phyloP scores from a whole-genome alignment of 2,797 vertebrate species.

The Tadarida brasiliensis region DNA sequence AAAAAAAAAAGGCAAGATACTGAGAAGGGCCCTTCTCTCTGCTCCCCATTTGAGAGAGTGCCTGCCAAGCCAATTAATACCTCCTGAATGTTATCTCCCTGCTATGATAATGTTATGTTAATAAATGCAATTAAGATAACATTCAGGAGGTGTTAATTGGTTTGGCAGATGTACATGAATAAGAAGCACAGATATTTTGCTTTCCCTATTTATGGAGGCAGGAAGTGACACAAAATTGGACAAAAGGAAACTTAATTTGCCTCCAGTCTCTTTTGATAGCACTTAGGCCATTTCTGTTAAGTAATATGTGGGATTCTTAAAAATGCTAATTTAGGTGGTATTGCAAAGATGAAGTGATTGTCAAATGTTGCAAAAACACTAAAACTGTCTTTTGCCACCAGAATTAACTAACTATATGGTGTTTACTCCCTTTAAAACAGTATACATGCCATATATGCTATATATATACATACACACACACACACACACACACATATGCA shows the following conservation, averaged over 20 bases:
- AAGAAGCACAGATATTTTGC: constrained; percentile 82
- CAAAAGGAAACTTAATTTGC: constrained; percentile 80
- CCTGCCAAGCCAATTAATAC: constrained; percentile 85
- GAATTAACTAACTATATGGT: constrained; percentile 62
- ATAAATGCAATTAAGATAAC: constrained; percentile 87
- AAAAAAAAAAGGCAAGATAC: constrained; percentile 52
- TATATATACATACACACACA: background rate
- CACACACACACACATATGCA: too few species aligned
- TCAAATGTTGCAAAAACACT: constrained; percentile 79
- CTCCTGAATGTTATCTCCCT: constrained; percentile 82
- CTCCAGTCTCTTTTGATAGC: constrained; percentile 65
- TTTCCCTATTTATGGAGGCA: constrained; percentile 83
- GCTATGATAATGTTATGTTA: constrained; percentile 85
- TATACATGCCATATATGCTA: constrained; percentile 26
- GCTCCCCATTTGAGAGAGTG: constrained; percentile 58
- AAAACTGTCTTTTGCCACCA: constrained; percentile 66
- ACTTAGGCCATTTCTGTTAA: constrained; percentile 73
- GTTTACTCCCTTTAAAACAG: constrained; percentile 59
- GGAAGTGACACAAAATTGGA: constrained; percentile 83
- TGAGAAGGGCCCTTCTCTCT: constrained; percentile 70
- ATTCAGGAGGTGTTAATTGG: constrained; percentile 85
- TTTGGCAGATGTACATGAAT: constrained; percentile 84
- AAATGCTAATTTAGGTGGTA: constrained; percentile 75
- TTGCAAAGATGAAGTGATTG: constrained; percentile 74
- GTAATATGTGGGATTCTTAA: constrained; percentile 61